phyloP scores from a whole-genome alignment of 2,888 invertebrate genomes.

The Spialia ferax region DNA sequence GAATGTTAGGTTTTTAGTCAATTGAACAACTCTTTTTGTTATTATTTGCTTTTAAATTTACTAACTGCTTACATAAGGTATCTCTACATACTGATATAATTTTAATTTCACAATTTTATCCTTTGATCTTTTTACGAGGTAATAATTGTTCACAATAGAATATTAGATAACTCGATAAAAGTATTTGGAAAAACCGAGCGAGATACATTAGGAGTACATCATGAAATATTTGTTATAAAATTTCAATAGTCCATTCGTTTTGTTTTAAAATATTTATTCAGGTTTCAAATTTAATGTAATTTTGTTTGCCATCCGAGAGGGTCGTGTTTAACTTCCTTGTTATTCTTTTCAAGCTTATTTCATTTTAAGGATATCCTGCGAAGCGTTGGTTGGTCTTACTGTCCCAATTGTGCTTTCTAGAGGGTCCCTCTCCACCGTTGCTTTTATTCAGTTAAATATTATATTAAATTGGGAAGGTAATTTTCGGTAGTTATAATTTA shows the following conservation, averaged over 20 bases:
- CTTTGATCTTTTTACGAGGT: no score
- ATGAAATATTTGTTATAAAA: neutral
- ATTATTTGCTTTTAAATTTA: no score
- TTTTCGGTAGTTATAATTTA: neutral
- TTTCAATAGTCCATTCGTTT: neutral
- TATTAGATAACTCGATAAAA: no score
- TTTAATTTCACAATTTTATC: no score
- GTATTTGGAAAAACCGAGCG: no score
- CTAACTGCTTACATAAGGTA: no score
- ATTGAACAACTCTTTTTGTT: no score
- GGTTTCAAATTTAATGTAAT: neutral
- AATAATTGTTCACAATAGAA: no score
- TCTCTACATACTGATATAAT: no score
- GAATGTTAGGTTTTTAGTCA: no score
- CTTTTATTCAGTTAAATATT: neutral
- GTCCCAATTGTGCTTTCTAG: neutral
- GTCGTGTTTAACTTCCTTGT: neutral
- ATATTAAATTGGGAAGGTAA: neutral
- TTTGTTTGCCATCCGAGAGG: neutral
- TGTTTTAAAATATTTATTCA: neutral
- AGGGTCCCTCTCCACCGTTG: neutral
- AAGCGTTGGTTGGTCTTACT: neutral
- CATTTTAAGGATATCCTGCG: neutral
- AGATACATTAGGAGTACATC: no score
- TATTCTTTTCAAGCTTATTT: conserved; percentile 5